Percentiles rank a stretch among this genome's conserved stretches.
Conservation (phyloP, 2,797 vertebrate genomes). For the Anguilla obscura region DNA sequence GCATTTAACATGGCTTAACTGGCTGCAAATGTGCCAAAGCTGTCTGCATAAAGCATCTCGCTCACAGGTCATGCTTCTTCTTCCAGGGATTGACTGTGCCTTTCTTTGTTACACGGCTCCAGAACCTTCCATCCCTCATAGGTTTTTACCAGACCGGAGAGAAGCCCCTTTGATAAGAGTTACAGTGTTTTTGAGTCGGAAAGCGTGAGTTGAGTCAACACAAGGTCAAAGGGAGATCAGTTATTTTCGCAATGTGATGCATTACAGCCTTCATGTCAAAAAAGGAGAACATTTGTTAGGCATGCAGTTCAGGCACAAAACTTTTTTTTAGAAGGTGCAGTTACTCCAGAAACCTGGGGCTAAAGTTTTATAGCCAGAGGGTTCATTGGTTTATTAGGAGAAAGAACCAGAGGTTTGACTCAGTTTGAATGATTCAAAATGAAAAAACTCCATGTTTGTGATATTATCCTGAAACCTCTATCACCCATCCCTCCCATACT, state of each 20-base stretch:
- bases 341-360: neutral
- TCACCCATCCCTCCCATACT: neutral
- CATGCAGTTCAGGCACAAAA: neutral
- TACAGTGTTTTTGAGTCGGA: neutral
- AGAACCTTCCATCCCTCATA: neutral
- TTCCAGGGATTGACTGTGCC: neutral
- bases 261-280: neutral
- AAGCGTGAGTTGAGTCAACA: neutral
- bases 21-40: neutral
- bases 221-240: neutral
- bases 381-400: neutral
- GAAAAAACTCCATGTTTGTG: neutral
- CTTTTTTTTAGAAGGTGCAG: neutral
- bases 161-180: slow-evolving; percentile 1
- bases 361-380: neutral
- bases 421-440: neutral
- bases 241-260: neutral
- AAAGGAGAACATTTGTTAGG: neutral
- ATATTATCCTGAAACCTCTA: neutral
- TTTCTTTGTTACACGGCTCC: neutral
- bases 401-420: neutral
- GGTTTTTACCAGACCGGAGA: neutral
- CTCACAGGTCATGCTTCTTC: neutral
- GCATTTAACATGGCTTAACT: neutral
- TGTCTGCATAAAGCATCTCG: neutral